Conservation (phyloP, 2,888 invertebrate species). For the Rotaria socialis region DNA sequence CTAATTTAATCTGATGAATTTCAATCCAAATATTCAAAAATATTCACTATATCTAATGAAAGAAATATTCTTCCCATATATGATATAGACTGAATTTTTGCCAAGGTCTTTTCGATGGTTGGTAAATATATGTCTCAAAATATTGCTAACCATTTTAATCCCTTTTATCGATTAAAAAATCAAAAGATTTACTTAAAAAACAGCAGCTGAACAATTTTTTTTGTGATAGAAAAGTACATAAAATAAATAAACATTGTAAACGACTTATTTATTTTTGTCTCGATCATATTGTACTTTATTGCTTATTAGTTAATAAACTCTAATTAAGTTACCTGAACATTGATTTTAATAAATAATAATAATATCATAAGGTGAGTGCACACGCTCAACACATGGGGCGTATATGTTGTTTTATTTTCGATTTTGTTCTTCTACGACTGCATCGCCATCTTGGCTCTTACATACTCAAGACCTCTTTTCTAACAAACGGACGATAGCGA, state of each 20-base stretch:
- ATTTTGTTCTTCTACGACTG: neutral
- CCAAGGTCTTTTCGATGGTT: neutral
- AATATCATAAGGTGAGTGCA: conserved; percentile 13
- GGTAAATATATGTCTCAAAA: neutral
- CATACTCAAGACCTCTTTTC: neutral
- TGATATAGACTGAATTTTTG: neutral
- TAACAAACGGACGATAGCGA: conserved; percentile 22
- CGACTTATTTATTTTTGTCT: neutral
- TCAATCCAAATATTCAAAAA: neutral
- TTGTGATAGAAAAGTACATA: neutral
- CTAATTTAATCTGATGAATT: neutral
- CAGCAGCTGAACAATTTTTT: neutral
- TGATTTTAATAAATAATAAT: neutral
- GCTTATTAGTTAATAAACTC: neutral
- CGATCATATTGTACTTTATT: neutral
- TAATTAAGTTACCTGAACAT: neutral
- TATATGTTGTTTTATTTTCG: conserved; percentile 14
- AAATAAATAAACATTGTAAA: neutral
- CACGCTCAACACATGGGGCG: neutral
- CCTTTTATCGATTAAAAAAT: neutral
- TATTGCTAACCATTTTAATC: neutral
- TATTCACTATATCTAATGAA: neutral
- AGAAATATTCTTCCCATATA: no score
- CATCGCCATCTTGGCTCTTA: conserved; percentile 13
- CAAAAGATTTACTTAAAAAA: neutral